Percentiles rank a stretch among this genome's conserved stretches.
These are phyloP conservation scores for Misgurnus mizolepis DNA, from an alignment of 2,113 vertebrate species.

Conservation along the genomic window DNA sequence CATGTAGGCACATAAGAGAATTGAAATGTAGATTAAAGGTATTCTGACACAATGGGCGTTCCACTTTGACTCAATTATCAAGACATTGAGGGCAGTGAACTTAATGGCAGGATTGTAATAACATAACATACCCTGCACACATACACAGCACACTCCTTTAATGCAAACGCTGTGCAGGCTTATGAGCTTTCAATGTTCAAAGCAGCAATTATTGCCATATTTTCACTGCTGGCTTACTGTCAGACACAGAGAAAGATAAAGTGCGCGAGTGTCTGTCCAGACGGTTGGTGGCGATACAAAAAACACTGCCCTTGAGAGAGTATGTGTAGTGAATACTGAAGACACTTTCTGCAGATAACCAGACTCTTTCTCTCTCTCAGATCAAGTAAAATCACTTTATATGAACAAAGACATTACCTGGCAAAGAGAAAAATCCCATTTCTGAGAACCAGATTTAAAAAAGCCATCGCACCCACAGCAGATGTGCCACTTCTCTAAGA, in stretches of 20 bases:
- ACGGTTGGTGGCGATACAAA: conserved; percentile 30
- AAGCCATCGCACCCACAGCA: conserved; percentile 1
- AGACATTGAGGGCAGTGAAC: background rate
- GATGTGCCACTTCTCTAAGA: conserved; percentile 4
- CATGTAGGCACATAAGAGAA: too few relatives aligned
- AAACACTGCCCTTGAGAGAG: conserved; percentile 61
- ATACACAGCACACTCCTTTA: conserved; percentile 45
- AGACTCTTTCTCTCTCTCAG: conserved; percentile 31
- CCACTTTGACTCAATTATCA: conserved; percentile 6
- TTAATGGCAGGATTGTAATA: background rate
- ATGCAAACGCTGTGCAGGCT: conserved; percentile 63
- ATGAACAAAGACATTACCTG: conserved; percentile 15
- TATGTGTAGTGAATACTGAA: conserved; percentile 58
- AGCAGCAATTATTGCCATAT: conserved; percentile 59
- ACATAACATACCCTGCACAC: background rate
- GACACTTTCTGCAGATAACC: conserved; percentile 42
- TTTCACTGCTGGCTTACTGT: conserved; percentile 53
- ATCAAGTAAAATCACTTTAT: conserved; percentile 30
- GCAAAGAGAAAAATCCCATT: conserved; percentile 13
- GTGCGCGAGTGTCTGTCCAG: conserved; percentile 9
- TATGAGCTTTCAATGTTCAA: conserved; percentile 65
- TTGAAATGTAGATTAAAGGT: background rate
- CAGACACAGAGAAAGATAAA: conserved; percentile 28
- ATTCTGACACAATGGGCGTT: background rate
- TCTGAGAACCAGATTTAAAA: conserved; percentile 31